Conservation (phyloP, 2,888 invertebrate genomes). For the Calameuta filiformis region DNA sequence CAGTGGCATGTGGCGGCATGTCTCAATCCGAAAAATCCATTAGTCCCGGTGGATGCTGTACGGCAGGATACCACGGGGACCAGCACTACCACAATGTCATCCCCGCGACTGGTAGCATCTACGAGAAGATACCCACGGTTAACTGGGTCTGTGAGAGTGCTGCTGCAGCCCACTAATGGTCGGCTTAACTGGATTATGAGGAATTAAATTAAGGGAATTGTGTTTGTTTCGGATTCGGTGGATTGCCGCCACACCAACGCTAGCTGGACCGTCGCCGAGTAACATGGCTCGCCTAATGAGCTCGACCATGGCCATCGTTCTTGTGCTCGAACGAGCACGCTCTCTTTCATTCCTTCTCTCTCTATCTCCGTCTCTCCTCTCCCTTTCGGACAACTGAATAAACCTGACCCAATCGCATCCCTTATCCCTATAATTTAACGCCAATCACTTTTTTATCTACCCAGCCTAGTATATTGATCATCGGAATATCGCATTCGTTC, state of each 20-base stretch:
- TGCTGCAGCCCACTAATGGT: slow-evolving; percentile 47
- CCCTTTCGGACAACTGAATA: slow-evolving; percentile 4
- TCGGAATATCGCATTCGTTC: not conserved
- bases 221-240: slow-evolving; percentile 44
- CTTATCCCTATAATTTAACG: not conserved
- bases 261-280: slow-evolving; percentile 8
- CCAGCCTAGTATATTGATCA: not conserved
- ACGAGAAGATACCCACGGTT: not conserved
- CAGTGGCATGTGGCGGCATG: slow-evolving; percentile 40
- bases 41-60: slow-evolving; percentile 41
- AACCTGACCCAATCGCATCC: not conserved
- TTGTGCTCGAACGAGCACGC: not conserved
- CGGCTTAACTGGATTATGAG: slow-evolving; percentile 57
- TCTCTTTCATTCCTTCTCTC: not conserved
- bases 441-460: not conserved
- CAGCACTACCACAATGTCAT: slow-evolving; percentile 4
- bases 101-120: not conserved
- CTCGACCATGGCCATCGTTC: slow-evolving; percentile 20
- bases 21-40: slow-evolving; percentile 62
- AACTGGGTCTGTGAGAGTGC: slow-evolving; percentile 7
- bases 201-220: slow-evolving; percentile 56
- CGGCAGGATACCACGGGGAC: slow-evolving; percentile 12
- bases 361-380: slow-evolving; percentile 11
- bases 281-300: slow-evolving; percentile 42
- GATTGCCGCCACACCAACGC: slow-evolving; percentile 7